These are phyloP conservation scores for Cherax destructor DNA, from an alignment of 1,140 invertebrate genomes.

Conservation along the genomic window DNA sequence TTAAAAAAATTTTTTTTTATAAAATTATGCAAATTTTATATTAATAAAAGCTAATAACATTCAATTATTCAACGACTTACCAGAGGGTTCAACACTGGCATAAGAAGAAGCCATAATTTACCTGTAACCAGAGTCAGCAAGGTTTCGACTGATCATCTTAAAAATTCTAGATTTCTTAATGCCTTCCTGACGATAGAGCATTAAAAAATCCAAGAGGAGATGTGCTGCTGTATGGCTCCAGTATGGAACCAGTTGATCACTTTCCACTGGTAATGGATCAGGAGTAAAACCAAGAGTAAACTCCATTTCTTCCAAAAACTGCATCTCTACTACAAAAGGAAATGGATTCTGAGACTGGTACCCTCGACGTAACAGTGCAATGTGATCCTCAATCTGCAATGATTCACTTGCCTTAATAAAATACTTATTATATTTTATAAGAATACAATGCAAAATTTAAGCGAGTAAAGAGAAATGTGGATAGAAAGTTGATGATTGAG, in stretches of 20 bases:
- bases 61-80: too few species aligned
- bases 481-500: too few species aligned
- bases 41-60: too few species aligned
- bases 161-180: constrained; percentile 41
- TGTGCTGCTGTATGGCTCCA: constrained; percentile 53
- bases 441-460: too few species aligned
- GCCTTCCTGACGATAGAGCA: constrained; percentile 52
- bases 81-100: too few species aligned
- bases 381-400: constrained; percentile 53
- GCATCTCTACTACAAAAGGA: constrained; percentile 45
- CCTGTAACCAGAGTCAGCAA: constrained; percentile 51
- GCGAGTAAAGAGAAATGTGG: too few species aligned
- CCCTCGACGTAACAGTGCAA: constrained; percentile 35
- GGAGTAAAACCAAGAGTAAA: constrained; percentile 36
- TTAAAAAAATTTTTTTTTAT: too few species aligned
- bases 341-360: constrained; percentile 46
- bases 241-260: constrained; percentile 42
- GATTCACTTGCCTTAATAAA: neutral
- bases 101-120: neutral
- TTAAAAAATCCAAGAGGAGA: constrained; percentile 45
- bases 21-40: too few species aligned
- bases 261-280: neutral
- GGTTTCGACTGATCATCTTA: constrained; percentile 45
- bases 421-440: too few species aligned
- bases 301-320: constrained; percentile 54